Base-by-base conservation (phyloP, 2,888 invertebrate genomes). In the Drosophila emarginata region DNA sequence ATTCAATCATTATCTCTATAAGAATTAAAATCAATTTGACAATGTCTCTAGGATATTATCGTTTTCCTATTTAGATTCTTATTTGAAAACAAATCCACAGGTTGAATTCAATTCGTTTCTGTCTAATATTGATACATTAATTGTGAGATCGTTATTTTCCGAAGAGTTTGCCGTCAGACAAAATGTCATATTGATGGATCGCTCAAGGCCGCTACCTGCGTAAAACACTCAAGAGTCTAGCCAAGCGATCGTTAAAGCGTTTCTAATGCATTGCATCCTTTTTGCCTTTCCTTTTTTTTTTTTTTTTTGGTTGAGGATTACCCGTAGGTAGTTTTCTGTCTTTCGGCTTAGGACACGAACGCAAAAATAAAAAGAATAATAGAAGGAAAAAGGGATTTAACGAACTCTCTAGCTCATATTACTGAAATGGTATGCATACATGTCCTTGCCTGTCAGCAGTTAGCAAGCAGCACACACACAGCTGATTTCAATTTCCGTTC, bases 171-270 rank as follows among this genome's bases (percentile, higher is more conserved):
- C 23, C 23, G 23, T 23, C 23, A 62, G 59, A 61, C 62, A 54
- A 23, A 65, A 68, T 72, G 66, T 60, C 64, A 71, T 64, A 64
- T 63, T 81, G 80, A 81, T 84, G 71, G 77, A 80, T 80, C 70
- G 77, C 32, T 28, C n/a, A 32, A 9, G 32, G 2, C 18, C 11
- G 1, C 45, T 45, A 45, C 45, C 45, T 45, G 21, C 45, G 1
- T 21, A 12, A 4, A 56, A 14, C 14, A 26, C 40, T 28, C 18
- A 12, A 56, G 45, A 45, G 45, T 45, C 53, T 53, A 26, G 32
- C 14, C 28, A 26, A 28, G 28, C 9, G 53, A 53, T 26, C 26
- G 28, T 53, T 32, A 28, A 14, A 53, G 28, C 26, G 26, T 53
- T 9, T 18, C 53, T 28, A 32, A 53, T 26, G 26, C 51, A 4